A percentile compares a stretch with the other conserved stretches of the same genome.
Evolutionary conservation across 2,888 invertebrate genomes (phyloP).

Genomic region (Leptothorax acervorum): DNA sequence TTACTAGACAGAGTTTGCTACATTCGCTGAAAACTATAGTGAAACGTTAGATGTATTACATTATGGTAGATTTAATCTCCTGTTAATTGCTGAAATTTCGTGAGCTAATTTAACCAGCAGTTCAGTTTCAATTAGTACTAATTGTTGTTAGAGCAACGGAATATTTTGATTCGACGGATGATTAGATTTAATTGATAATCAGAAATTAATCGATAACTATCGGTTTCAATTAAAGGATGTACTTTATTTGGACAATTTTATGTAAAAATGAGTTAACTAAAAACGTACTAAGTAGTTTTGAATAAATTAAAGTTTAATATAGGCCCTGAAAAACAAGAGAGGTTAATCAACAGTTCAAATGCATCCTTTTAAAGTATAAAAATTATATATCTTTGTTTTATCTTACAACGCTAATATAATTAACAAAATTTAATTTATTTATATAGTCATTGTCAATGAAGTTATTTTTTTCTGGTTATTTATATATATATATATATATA

Average conservation of each 20-base stretch:
- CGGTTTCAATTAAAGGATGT: background rate
- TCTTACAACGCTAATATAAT: background rate
- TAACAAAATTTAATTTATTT: background rate
- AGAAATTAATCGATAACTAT: constrained; percentile 10
- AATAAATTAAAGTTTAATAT: background rate
- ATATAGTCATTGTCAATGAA: background rate
- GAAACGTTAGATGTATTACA: constrained; percentile 12
- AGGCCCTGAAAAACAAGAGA: background rate
- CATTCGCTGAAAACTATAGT: constrained; percentile 9
- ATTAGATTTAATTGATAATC: constrained; percentile 24
- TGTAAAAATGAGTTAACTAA: constrained; percentile 27
- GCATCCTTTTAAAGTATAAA: background rate
- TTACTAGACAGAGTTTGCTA: constrained; percentile 1
- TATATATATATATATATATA: too few species aligned
- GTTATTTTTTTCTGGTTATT: too few species aligned
- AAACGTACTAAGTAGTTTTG: background rate
- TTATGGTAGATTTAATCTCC: constrained; percentile 25
- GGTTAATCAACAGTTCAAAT: background rate
- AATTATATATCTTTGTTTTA: background rate
- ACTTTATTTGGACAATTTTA: constrained; percentile 27
- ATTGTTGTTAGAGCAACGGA: background rate
- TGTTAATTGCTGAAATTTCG: constrained; percentile 27
- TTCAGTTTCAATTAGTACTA: constrained; percentile 40
- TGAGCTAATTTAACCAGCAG: constrained; percentile 16
- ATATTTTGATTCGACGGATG: constrained; percentile 28